Conservation (phyloP, 2,113 vertebrate genomes). For the Oxyruncus cristatus region DNA sequence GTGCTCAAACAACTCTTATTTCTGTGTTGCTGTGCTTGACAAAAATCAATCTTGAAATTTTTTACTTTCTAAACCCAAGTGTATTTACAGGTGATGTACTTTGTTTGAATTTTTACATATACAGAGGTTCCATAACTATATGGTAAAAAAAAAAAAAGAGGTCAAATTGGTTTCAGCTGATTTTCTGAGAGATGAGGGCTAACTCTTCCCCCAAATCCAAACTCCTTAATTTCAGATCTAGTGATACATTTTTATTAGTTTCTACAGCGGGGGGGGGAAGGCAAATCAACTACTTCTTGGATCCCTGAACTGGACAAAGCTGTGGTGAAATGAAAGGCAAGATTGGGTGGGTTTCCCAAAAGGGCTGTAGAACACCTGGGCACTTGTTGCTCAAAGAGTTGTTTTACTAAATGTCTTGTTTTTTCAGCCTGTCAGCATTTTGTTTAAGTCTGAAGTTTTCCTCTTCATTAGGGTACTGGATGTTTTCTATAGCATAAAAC, state of each 20-base stretch:
- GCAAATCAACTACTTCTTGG: neutral
- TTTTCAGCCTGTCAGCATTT: neutral
- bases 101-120: neutral
- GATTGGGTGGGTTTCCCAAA: neutral
- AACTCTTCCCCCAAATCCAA: neutral
- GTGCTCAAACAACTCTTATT: neutral
- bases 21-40: neutral
- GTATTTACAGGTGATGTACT: neutral
- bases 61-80: neutral
- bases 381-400: neutral
- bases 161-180: neutral
- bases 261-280: too few species aligned
- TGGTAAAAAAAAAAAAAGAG: neutral
- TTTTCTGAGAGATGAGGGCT: neutral
- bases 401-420: neutral
- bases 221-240: neutral
- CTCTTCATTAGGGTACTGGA: neutral
- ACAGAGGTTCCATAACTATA: neutral
- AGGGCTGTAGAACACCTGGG: neutral
- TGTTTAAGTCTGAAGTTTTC: neutral
- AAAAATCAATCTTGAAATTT: neutral
- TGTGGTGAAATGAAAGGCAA: neutral
- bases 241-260: neutral
- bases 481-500: neutral
- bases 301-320: neutral